Base-by-base conservation (phyloP, 2,888 invertebrate species). In the Apamea anceps region DNA sequence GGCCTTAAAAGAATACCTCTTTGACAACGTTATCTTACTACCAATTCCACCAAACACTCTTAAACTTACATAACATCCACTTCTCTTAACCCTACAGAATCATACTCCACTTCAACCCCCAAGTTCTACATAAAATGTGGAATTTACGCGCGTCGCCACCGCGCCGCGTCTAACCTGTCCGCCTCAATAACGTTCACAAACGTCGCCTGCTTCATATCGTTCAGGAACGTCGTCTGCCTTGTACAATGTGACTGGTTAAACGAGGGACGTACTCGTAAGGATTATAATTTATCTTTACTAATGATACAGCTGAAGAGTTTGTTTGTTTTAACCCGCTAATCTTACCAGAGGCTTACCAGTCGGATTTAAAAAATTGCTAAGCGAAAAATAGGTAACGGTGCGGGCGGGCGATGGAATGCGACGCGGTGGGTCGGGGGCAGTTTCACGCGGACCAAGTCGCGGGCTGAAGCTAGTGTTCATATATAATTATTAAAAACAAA, bases 11-110 rank as follows among this genome's bases (percentile, higher is more conserved):
- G 8, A 67, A 21, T 57, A 57, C 12, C 57, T 13, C 25, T 72
- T 21, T 0, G 25, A 21, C 54, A 79, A 28, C 5, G 42, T 28
- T 66, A 75, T 70, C 0, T 42, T n/a, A 18, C 18, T 25, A 21
- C 2, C 13, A 73, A 63, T 45, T 68, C 3, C 15, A 32, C 0
- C n/a, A 62, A 75, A 74, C 21, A 57, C 37, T 37, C 25, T 51
- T 60, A 48, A 28, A 77, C 48, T 45, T 65, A 72, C 51, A 67
- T 66, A 68, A 32, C 42, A 80, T 21, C 74, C 67, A 72, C 71
- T 79, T 28, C 1, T 37, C 72, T 71, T 86, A 89, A 85, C 86
- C 77, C 77, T 72, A 72, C 78, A 65, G 87, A 88, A 87, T 88
- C 88, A 84, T 87, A 81, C 80, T 81, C 76, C 57, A 68, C 54